Percentiles rank a stretch among this genome's conserved stretches.
Conservation (phyloP, 1,140 invertebrate species). For the Kradibia gibbosae region DNA sequence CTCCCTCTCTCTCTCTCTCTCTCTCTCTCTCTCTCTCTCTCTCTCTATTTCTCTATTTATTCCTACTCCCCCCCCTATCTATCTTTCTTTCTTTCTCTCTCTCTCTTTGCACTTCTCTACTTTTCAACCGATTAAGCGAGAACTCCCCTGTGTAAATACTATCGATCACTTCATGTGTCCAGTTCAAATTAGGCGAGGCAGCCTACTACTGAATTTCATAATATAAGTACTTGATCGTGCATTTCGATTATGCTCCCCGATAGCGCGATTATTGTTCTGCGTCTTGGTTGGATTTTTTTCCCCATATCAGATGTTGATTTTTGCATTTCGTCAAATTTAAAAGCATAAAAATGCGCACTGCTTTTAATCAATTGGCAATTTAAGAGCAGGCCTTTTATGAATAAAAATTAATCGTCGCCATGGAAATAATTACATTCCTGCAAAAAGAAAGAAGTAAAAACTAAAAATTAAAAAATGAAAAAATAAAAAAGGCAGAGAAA, state of each 20-base stretch:
- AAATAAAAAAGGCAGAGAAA: not conserved
- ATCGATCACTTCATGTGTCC: not conserved
- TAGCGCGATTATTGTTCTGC: not conserved
- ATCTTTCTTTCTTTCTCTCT: constrained; percentile 11
- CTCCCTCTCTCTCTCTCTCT: not conserved
- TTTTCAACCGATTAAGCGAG: constrained; percentile 23
- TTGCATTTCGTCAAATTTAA: too few relatives aligned
- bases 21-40: not conserved
- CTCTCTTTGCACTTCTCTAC: not conserved
- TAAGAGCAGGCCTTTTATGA: not conserved
- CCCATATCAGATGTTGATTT: not conserved
- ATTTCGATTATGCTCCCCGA: constrained; percentile 26
- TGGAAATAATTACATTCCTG: not conserved
- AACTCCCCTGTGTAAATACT: constrained; percentile 10
- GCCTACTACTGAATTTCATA: not conserved
- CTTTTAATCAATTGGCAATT: not conserved
- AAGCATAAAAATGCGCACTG: too few relatives aligned
- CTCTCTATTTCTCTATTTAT: not conserved
- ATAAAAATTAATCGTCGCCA: constrained; percentile 20
- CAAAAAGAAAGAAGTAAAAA: too few relatives aligned
- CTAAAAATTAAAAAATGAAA: constrained; percentile 3
- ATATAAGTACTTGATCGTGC: constrained; percentile 7
- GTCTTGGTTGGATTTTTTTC: not conserved
- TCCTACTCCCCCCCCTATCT: too few relatives aligned
- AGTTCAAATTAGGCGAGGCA: constrained; percentile 5